Conservation (phyloP, 2,888 invertebrate genomes). For the Callimorpha dominula region DNA sequence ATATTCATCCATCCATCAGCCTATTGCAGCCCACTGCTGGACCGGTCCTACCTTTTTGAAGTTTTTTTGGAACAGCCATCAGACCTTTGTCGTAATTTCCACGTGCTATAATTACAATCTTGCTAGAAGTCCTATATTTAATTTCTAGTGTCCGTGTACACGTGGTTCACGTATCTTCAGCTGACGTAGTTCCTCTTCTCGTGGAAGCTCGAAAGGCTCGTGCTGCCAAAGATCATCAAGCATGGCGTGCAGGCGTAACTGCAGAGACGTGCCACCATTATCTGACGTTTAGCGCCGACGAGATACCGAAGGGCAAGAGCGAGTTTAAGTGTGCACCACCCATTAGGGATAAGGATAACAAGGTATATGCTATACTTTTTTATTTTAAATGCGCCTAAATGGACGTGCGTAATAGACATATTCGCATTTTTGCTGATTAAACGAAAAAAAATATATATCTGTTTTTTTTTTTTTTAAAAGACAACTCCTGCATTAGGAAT, state of each 20-base stretch:
- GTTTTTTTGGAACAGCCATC: too few relatives aligned
- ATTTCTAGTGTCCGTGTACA: slow-evolving; percentile 87
- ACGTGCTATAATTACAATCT: not conserved
- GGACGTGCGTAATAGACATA: too few relatives aligned
- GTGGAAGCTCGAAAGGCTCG: slow-evolving; percentile 77
- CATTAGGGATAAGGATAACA: slow-evolving; percentile 88
- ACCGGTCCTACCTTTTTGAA: too few relatives aligned
- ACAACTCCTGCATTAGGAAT: too few relatives aligned
- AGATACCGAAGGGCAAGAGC: slow-evolving; percentile 88
- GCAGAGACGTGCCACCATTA: slow-evolving; percentile 93
- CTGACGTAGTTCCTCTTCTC: slow-evolving; percentile 87
- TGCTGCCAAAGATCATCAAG: slow-evolving; percentile 81
- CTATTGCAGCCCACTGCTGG: too few relatives aligned
- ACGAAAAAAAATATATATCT: too few relatives aligned
- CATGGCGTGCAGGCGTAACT: slow-evolving; percentile 86
- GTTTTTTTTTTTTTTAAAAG: too few relatives aligned
- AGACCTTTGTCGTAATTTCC: too few relatives aligned
- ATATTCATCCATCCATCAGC: too few relatives aligned
- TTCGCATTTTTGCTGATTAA: too few relatives aligned
- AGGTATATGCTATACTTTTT: slow-evolving; percentile 65
- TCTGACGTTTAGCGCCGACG: slow-evolving; percentile 88
- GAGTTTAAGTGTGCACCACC: slow-evolving; percentile 92
- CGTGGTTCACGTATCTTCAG: slow-evolving; percentile 89
- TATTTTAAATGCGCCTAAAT: not conserved
- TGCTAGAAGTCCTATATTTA: not conserved